A percentile compares a stretch with the other conserved stretches of the same genome.
phyloP scores from a whole-genome alignment of 2,113 vertebrate genomes.

The Bufo bufo region DNA sequence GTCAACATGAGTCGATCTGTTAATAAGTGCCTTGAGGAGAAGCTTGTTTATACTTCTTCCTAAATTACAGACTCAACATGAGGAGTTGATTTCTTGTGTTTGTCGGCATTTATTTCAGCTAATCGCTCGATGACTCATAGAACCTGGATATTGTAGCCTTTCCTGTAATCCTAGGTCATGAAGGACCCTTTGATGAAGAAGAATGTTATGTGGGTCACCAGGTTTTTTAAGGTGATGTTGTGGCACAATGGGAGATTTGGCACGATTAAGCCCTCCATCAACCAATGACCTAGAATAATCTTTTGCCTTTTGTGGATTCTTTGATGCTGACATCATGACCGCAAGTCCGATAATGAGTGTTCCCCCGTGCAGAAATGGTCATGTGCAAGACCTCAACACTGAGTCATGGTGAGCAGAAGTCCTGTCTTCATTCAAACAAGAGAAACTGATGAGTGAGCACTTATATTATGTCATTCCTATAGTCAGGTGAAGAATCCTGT shows the following conservation, averaged over 20 bases:
- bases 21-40: background rate
- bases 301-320: conserved; percentile 13
- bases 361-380: background rate
- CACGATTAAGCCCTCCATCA: background rate
- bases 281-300: conserved; percentile 20
- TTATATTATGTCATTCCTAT: background rate
- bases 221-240: conserved; percentile 39
- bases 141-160: background rate
- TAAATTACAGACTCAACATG: background rate
- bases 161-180: background rate
- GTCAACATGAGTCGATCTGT: background rate
- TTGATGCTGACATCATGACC: conserved; percentile 37
- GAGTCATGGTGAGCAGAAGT: conserved; percentile 1
- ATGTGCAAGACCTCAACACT: background rate
- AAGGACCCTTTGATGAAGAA: background rate
- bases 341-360: conserved; percentile 2
- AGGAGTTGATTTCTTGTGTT: background rate
- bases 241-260: background rate
- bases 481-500: background rate
- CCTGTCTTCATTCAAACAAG: background rate
- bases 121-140: background rate
- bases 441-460: conserved; percentile 13
- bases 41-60: background rate
- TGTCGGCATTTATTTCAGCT: conserved; percentile 25
- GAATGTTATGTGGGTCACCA: background rate